phyloP scores from a whole-genome alignment of 2,113 vertebrate genomes.

The Eretmochelys imbricata region DNA sequence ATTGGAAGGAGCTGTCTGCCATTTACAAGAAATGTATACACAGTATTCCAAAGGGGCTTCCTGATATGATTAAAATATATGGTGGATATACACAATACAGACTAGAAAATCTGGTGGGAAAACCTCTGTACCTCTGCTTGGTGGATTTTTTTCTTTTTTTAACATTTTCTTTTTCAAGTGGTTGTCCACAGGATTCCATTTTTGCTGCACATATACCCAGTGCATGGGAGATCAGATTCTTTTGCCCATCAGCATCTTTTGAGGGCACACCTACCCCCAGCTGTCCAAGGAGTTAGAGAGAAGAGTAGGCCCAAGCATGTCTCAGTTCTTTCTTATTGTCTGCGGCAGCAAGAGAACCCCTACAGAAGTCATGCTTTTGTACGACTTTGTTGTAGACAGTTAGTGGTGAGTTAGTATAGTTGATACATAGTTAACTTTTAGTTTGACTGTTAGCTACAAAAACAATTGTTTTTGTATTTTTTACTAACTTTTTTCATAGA shows the following conservation, averaged over 20 bases:
- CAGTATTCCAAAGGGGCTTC: neutral
- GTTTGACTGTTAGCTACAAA: neutral
- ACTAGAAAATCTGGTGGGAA: neutral
- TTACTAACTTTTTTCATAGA: neutral
- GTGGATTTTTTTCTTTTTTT: neutral
- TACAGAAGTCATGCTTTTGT: neutral
- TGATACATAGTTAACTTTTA: neutral
- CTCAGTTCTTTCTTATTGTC: neutral
- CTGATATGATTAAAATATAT: neutral
- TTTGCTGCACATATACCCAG: neutral
- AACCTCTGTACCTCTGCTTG: neutral
- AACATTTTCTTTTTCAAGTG: neutral
- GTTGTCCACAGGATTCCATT: too few species aligned
- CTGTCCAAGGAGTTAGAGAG: neutral
- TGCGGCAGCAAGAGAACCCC: neutral
- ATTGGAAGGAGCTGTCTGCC: neutral
- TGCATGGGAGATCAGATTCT: neutral
- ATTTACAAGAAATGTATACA: neutral
- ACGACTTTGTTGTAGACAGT: neutral
- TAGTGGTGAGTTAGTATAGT: neutral
- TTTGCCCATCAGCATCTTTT: neutral
- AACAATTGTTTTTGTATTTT: neutral
- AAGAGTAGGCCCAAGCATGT: neutral
- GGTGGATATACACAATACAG: neutral
- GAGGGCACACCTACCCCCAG: neutral